A percentile compares a stretch with the other conserved stretches of the same genome.
These are phyloP conservation scores for Heterotilapia buettikoferi DNA, from an alignment of 2,113 vertebrate species.

Conservation along the genomic window DNA sequence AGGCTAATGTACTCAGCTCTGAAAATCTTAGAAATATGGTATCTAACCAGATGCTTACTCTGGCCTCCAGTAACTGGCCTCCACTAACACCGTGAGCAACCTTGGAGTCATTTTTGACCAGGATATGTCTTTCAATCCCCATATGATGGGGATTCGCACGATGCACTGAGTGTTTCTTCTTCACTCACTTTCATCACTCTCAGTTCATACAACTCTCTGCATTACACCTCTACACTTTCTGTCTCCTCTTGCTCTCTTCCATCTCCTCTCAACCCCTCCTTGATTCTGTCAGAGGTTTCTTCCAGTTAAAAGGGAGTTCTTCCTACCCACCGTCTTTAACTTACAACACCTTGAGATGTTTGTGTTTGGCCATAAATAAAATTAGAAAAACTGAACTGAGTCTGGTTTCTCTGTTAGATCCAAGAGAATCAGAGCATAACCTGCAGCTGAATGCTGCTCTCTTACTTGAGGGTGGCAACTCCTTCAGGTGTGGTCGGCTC, in stretches of 20 bases:
- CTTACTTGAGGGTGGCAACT: slow-evolving; percentile 87
- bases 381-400: neutral
- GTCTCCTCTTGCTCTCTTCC: neutral
- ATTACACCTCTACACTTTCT: neutral
- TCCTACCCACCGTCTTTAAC: too few relatives aligned
- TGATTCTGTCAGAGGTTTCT: neutral
- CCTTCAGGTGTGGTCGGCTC: slow-evolving; percentile 85
- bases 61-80: neutral
- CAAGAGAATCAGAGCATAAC: neutral
- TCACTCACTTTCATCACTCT: neutral
- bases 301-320: neutral
- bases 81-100: neutral
- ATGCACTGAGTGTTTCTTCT: neutral
- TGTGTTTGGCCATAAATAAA: neutral
- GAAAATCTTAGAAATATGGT: neutral
- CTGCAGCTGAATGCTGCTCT: neutral
- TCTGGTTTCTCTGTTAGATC: neutral
- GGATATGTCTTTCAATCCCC: neutral
- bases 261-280: rapidly evolving
- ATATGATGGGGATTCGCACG: neutral
- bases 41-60: neutral
- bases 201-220: neutral
- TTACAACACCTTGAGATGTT: neutral
- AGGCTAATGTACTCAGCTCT: neutral
- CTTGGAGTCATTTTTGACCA: neutral